Evolutionary conservation across 2,113 vertebrate species (phyloP).

Genomic region (Notechis scutatus): DNA sequence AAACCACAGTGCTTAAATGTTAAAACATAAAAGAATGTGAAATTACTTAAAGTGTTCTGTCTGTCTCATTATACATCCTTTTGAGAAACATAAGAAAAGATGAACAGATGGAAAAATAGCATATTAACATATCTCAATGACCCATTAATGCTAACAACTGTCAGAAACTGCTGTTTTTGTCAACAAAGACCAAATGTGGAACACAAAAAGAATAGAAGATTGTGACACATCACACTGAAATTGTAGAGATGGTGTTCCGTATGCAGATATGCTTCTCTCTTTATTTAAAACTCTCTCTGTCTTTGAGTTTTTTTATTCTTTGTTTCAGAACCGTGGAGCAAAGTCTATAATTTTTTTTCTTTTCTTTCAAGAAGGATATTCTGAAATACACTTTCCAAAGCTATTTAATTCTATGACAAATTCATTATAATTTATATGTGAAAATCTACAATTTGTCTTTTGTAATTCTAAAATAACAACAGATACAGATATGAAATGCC

Average conservation of each 20-base stretch:
- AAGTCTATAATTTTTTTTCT: neutral
- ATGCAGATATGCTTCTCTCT: neutral
- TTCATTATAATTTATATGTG: neutral
- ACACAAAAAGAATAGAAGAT: neutral
- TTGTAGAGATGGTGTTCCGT: neutral
- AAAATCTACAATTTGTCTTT: neutral
- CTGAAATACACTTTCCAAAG: neutral
- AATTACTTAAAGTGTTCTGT: neutral
- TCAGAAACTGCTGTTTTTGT: conserved; percentile 13
- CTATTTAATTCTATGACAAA: neutral
- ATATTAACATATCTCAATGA: conserved; percentile 13
- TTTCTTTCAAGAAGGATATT: neutral
- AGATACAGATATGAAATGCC: neutral
- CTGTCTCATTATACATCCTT: neutral
- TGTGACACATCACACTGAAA: neutral
- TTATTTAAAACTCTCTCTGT: neutral
- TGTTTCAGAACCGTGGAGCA: neutral
- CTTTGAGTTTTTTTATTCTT: neutral
- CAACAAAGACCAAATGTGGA: conserved; percentile 1
- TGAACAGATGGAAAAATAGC: conserved; percentile 24
- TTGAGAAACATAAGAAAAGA: neutral
- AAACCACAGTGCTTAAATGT: neutral
- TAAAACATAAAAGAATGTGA: neutral
- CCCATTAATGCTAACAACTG: conserved; percentile 13
- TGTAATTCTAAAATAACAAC: neutral